Conservation (phyloP, 2,888 invertebrate genomes). For the Elysia crispata region DNA sequence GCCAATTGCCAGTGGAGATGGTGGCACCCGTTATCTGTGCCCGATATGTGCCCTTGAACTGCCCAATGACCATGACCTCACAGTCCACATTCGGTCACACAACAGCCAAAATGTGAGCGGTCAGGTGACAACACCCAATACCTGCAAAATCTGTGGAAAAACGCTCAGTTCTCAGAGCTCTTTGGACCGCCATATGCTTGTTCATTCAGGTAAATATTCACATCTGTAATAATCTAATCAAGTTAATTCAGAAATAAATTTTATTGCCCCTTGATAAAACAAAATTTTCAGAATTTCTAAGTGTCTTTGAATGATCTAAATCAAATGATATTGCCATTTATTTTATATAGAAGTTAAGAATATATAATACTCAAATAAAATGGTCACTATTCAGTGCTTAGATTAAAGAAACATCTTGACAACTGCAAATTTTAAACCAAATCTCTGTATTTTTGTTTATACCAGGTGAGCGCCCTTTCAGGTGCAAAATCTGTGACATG, state of each 20-base stretch:
- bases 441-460: neutral
- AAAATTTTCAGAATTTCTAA: neutral
- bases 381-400: too few species aligned
- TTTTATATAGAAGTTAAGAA: too few species aligned
- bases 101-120: slow-evolving; percentile 61
- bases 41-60: slow-evolving; percentile 83
- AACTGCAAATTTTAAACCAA: too few species aligned
- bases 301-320: too few species aligned
- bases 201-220: slow-evolving; percentile 81
- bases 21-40: slow-evolving; percentile 80
- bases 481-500: slow-evolving; percentile 87
- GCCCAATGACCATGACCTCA: slow-evolving; percentile 83
- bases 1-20: slow-evolving; percentile 68
- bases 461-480: slow-evolving; percentile 86
- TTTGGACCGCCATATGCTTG: slow-evolving; percentile 87
- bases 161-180: slow-evolving; percentile 87
- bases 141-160: slow-evolving; percentile 84
- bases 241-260: too few species aligned
- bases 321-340: too few species aligned
- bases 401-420: too few species aligned
- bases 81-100: slow-evolving; percentile 83
- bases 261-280: too few species aligned
- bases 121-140: slow-evolving; percentile 72
- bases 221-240: neutral
- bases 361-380: neutral